Evolutionary conservation across 2,113 vertebrate species (phyloP), one percentile per base, ranked within the genome.

Genomic region (Mugil cephalus): DNA sequence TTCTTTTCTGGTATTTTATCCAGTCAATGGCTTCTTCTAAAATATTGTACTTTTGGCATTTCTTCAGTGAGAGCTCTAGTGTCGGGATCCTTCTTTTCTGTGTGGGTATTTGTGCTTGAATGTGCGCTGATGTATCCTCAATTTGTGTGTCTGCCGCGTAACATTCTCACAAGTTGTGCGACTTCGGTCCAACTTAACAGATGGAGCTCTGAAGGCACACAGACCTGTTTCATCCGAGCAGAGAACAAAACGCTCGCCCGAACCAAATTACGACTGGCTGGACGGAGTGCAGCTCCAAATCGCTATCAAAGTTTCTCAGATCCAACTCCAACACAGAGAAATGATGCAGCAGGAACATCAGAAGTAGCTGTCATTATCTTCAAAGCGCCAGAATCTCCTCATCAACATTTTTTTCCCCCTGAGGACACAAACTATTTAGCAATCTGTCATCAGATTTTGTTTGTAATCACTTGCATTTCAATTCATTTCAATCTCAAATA

Each of bases 141-240:
- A 58, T 60, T 63, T 8, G 1, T 45, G 43, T 50, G 40, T 15
- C 14, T 24, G 36, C 42, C 24, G 17, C 42, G 58, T 56, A 18
- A 19, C 70, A 53, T 75, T 12, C 18, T 17, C 11, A 30, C 8
- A 11, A 69, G 21, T 39, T 19, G 17, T 43, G 30, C 18, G 70
- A 76, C 77, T 73, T 58, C 55, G 63, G 64, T 76, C 80, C 77
- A 84, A 85, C 56, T 51, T 36, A 65, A 78, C 82, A 90, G 89
- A 87, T 89, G 83, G 85, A 81, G 58, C 74, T 18, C 18, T 36
- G 10, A 58, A 81, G 75, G 69, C 61, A 87, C 17, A 61, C 69
- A 80, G 78, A 80, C 69, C 69, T 74, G 60, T 61, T 68, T 76
- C 18, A 68, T 61, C 74, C 65, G 76, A 74, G 19, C 66, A 17